These are phyloP conservation scores for Crotalus viridis DNA, from an alignment of 2,113 vertebrate species.

Conservation along the genomic window DNA sequence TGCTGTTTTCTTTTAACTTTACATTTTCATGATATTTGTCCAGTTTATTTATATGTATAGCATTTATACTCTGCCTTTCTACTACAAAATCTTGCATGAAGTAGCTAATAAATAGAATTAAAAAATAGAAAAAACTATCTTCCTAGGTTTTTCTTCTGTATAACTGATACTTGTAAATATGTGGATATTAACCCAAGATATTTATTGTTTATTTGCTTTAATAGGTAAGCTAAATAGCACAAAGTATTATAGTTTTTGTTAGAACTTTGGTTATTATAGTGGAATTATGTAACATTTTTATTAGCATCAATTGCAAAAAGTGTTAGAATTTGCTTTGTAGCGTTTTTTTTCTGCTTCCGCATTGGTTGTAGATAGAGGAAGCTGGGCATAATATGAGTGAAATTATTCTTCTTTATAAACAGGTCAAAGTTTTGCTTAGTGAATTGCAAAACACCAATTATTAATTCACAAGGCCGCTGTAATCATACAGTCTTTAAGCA, in stretches of 20 bases:
- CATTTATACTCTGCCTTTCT: background rate
- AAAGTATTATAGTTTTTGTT: background rate
- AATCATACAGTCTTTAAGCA: background rate
- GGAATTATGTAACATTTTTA: background rate
- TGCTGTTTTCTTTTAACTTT: background rate
- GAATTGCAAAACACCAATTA: background rate
- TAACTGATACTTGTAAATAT: background rate
- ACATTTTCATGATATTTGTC: background rate
- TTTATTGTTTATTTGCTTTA: slow-evolving; percentile 3
- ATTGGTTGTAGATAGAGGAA: background rate
- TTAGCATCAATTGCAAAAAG: background rate
- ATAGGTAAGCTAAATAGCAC: background rate
- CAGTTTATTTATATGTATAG: background rate
- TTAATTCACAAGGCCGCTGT: background rate
- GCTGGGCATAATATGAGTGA: background rate
- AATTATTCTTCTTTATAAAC: background rate
- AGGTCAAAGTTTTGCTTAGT: background rate
- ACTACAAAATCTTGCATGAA: background rate
- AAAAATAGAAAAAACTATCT: background rate
- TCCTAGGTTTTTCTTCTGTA: background rate
- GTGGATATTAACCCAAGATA: background rate
- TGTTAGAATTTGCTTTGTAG: background rate
- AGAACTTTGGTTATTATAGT: background rate
- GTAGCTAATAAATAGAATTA: background rate
- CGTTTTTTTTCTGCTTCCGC: background rate